These are phyloP conservation scores for Boleophthalmus pectinirostris DNA, from an alignment of 2,113 vertebrate species.

Conservation along the genomic window DNA sequence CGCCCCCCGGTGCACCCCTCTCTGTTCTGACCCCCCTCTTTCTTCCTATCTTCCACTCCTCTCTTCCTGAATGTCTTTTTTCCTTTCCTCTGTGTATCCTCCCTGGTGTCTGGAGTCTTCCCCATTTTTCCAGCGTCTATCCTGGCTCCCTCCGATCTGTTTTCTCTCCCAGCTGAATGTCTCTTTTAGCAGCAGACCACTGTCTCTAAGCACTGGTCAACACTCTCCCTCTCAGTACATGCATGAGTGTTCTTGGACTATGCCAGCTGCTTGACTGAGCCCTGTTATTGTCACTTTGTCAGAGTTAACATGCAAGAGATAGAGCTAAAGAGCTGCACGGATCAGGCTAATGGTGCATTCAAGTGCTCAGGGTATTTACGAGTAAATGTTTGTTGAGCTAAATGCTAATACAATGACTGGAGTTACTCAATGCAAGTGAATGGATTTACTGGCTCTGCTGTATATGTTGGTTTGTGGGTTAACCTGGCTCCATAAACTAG, in stretches of 20 bases:
- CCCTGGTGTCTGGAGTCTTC: conserved; percentile 68
- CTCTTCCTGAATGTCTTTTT: conserved; percentile 66
- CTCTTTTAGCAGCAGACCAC: conserved; percentile 70
- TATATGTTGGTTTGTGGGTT: neutral
- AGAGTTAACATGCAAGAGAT: neutral
- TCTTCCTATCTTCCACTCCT: conserved; percentile 53
- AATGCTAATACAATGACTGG: neutral
- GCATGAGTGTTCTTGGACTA: neutral
- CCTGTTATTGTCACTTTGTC: conserved; percentile 1
- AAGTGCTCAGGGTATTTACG: neutral
- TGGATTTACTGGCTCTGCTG: neutral
- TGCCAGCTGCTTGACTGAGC: neutral
- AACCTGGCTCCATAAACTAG: neutral
- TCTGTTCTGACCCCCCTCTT: conserved; percentile 41
- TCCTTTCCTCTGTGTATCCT: conserved; percentile 69
- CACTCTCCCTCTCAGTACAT: conserved; percentile 36
- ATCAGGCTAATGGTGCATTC: conserved; percentile 2
- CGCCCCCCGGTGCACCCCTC: conserved; percentile 36
- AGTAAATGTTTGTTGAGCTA: neutral
- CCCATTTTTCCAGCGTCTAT: conserved; percentile 65
- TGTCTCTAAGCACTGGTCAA: conserved; percentile 48
- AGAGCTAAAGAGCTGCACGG: neutral
- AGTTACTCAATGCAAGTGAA: neutral
- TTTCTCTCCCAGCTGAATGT: conserved; percentile 70
- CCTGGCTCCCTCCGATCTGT: conserved; percentile 62